These are phyloP conservation scores for Syngnathoides biaculeatus DNA, from an alignment of 2,113 vertebrate species.

Conservation along the genomic window DNA sequence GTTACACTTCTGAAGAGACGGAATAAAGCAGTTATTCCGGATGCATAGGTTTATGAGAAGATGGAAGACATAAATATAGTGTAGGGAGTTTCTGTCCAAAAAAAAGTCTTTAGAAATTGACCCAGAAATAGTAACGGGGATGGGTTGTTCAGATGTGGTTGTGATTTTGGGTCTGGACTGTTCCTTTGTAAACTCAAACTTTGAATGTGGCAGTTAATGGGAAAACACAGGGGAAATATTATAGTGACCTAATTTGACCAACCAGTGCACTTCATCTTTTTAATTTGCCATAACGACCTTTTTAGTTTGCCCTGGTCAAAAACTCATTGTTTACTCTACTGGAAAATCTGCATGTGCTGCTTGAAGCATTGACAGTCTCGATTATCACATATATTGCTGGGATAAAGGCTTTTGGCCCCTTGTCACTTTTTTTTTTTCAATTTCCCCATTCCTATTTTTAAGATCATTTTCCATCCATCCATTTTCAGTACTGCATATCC, in stretches of 20 bases:
- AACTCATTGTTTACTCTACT: too few species aligned
- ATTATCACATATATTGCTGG: too few species aligned
- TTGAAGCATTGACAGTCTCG: too few species aligned
- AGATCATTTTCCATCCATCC: too few species aligned
- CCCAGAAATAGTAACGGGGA: neutral
- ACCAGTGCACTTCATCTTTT: neutral
- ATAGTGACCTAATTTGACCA: conserved; percentile 19
- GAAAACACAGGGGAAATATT: neutral
- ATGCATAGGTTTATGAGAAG: neutral
- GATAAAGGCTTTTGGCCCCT: too few species aligned
- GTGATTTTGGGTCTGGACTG: neutral
- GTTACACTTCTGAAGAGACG: neutral
- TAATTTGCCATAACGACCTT: too few species aligned
- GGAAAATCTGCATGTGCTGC: too few species aligned
- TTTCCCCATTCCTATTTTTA: too few species aligned
- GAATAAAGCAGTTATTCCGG: neutral
- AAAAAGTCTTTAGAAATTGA: neutral
- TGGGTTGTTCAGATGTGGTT: neutral
- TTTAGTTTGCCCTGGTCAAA: too few species aligned
- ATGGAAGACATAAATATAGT: neutral
- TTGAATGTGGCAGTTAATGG: neutral
- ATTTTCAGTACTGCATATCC: too few species aligned
- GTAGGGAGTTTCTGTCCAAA: neutral
- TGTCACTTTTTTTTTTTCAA: too few species aligned
- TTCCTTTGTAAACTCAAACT: neutral